Base-by-base conservation (phyloP, 2,113 vertebrate genomes). In the Megaceryle torquata region DNA sequence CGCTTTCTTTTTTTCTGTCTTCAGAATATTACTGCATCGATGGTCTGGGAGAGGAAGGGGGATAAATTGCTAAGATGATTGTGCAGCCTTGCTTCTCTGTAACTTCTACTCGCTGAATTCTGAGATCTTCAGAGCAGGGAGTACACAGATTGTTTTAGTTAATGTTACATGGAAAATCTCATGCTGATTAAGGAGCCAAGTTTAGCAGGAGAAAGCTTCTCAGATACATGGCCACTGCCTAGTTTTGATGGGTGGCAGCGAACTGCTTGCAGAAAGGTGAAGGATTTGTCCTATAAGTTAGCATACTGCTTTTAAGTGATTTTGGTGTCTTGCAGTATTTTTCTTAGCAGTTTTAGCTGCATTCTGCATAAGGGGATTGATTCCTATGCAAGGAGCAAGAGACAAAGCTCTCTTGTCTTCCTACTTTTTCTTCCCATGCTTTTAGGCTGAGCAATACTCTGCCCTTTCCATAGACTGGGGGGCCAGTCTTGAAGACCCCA, bases 251-350 rank as follows among this genome's bases (percentile, higher is more conserved):
- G 24, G 14, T 69, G n/a, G 39, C 61, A 63, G 37, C 3, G 4
- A 5, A 8, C 53, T 0, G 1, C 37, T 53, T 28, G 44, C 14
- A 18, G 53, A 48, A 60, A 5, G 13, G 6, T 4, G 16, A 11
- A 56, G 69, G 28, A 56, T 15, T 72, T 50, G 26, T 41, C 46
- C 46, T 43, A 24, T 46, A 25, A 46, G 44, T 35, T 53, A 35
- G 15, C 22, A 4, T 33, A 6, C 39, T 46, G 26, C 2, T 16
- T 75, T 79, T 17, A 51, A 63, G 28, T 29, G 11, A 26, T 46
- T 28, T 43, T 37, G 33, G 50, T 70, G 5, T 37, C 44, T 81
- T 50, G 22, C 17, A 15, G 25, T 75, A 15, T 35, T 67, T 50
- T 84, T 74, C 29, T 70, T 69, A 35, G 22, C 11, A 26, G 13